Evolutionary conservation across 2,113 vertebrate genomes (phyloP).

Genomic region (Acanthochromis polyacanthus): DNA sequence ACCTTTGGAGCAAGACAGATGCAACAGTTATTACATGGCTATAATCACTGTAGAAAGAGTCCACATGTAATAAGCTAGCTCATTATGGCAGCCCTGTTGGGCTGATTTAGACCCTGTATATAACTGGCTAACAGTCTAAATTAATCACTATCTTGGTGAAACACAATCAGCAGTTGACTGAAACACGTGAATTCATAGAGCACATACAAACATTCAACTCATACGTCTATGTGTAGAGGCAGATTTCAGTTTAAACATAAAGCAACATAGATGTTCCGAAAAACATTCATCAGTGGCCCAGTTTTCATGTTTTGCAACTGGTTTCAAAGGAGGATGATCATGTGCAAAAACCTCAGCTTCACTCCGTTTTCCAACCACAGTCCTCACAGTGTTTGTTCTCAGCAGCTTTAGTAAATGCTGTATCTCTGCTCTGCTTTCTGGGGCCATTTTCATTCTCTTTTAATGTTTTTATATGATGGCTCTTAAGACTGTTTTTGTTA

Average conservation of each 20-base stretch:
- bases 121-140: neutral
- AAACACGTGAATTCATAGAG: neutral
- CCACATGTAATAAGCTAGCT: neutral
- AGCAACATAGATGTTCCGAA: neutral
- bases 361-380: slow-evolving; percentile 2
- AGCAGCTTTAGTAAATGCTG: neutral
- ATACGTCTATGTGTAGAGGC: too few species aligned
- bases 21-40: slow-evolving; percentile 1
- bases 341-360: neutral
- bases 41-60: neutral
- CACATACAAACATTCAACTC: neutral
- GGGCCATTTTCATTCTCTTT: neutral
- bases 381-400: neutral
- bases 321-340: slow-evolving; percentile 13
- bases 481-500: neutral
- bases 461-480: neutral
- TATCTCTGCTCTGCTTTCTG: neutral
- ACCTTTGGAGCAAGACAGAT: slow-evolving; percentile 82
- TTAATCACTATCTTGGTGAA: neutral
- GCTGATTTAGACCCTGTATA: neutral
- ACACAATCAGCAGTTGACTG: neutral
- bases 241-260: neutral
- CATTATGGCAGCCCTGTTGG: neutral
- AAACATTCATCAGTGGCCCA: slow-evolving; percentile 2
- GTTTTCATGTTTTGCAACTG: neutral